Base-by-base conservation (phyloP, 2,113 vertebrate species). In the Aptenodytes forsteri region DNA sequence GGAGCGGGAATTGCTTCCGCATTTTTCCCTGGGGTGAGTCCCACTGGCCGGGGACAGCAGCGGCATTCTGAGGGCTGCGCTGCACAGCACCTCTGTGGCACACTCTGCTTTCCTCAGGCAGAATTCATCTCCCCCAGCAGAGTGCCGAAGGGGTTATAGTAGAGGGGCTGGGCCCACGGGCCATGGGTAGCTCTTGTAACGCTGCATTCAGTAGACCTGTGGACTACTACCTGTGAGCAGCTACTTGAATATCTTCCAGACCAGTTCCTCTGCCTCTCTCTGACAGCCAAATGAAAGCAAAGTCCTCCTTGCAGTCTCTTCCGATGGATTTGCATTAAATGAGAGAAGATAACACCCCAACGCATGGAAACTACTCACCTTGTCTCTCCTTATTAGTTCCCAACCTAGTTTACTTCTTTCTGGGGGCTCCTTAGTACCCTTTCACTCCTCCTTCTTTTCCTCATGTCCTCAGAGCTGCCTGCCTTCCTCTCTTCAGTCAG, bases 21-120 rank as follows among this genome's bases (percentile, higher is more conserved):
- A 0, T 38, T 87, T 91, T 72, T 7, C 27, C 11, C 19, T 36
- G 16, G 34, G 20, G 42, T 23, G 27, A 70, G 47, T 82, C 12
- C 49, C 47, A 16, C 19, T 4, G 3, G 56, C 46, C 1, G 4
- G 2, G 30, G 40, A 13, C 15, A 61, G 49, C 36, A 54, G 30
- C 1, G 4, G 22, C 0, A 0, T 12, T 32, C 64, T 2, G 3
- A 44, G 23, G 19, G 21, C 6, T 52, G 13, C 0, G 0, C 12
- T n/a, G 30, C 2, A 0, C 25, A 46, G 58, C 17, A 38, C 20
- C 36, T 44, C 32, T 1, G 3, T 27, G 52, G 9, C 20, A 46
- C 8, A 1, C 8, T 26, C 29, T 32, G 14, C 32, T 70, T 82
- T 71, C 21, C 50, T 65, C 52, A 32, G 15, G 16, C 9, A 44